Evolutionary conservation across 2,113 vertebrate species (phyloP), one percentile per base, ranked within the genome.

Genomic region (Dromiciops gliroides): DNA sequence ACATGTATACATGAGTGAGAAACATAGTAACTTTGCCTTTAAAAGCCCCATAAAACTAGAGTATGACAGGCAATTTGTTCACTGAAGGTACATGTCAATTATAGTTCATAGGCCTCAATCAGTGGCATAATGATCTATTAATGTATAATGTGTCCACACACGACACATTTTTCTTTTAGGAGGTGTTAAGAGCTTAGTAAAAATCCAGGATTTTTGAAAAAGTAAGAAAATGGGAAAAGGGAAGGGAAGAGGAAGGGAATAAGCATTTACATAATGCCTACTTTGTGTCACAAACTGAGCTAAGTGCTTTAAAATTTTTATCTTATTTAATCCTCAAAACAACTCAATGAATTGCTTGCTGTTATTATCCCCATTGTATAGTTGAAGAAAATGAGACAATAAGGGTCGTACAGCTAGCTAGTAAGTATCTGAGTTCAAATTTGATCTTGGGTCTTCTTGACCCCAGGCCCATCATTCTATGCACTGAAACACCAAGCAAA

Each of bases 61-160:
- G 96, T 97, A 50, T 49, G 97, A 97, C 98, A 96, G 96, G 51
- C 97, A 98, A 98, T 98, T 98, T 99, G 98, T 98, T 98, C 97
- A 94, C 92, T 91, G 95, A 96, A 93, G 91, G 94, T 95, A 90
- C 67, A 92, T 94, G 94, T 95, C 89, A 96, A 92, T 56, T 22
- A 56, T 67, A 93, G 49, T 95, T 95, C 91, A 88, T 44, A 88
- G 94, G 91, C 89, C 22, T 56, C 97, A 94, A 94, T 96, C 97
- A 95, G 2, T 51, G 11, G 25, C 93, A 94, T 95, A 96, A 91
- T 53, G 2, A 12, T 91, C 90, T 94, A 75, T 52, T 97, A 60
- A 60, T 92, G n/a, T 60, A 93, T 1, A 88, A 26, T 48, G 94
- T 19, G 22, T 44, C 37, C 1, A 67, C 31, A 31, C 31, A 16